Percentiles rank a stretch among this genome's conserved stretches.
Evolutionary conservation across 2,113 vertebrate species (phyloP).

Genomic region (Gracilinanus agilis): DNA sequence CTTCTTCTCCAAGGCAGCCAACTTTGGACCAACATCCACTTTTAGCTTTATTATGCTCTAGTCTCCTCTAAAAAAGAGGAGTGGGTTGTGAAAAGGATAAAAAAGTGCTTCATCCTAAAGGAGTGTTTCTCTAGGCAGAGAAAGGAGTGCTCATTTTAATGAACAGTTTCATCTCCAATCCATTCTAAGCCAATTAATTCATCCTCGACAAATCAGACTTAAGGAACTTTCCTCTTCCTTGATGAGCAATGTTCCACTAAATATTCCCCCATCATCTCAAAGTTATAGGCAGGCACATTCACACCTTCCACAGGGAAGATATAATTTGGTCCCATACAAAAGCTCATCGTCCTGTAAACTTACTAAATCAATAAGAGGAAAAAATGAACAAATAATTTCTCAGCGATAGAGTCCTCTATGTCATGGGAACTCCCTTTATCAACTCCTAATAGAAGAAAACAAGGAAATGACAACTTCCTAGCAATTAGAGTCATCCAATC

Average conservation of each 20-base stretch:
- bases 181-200: neutral
- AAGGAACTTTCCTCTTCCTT: neutral
- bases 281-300: neutral
- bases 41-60: neutral
- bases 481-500: neutral
- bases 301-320: neutral
- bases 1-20: neutral
- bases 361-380: neutral
- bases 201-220: neutral
- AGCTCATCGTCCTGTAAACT: neutral
- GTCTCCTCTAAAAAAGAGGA: neutral
- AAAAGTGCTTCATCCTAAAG: neutral
- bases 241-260: neutral
- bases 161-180: neutral
- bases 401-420: neutral
- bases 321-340: neutral
- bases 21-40: neutral
- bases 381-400: neutral
- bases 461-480: neutral
- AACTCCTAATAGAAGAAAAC: neutral
- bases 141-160: too few relatives aligned
- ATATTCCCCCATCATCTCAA: neutral
- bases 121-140: too few relatives aligned
- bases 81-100: neutral
- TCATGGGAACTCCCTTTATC: neutral